Conservation (phyloP, 2,113 vertebrate genomes). For the Sminthopsis crassicaudata region DNA sequence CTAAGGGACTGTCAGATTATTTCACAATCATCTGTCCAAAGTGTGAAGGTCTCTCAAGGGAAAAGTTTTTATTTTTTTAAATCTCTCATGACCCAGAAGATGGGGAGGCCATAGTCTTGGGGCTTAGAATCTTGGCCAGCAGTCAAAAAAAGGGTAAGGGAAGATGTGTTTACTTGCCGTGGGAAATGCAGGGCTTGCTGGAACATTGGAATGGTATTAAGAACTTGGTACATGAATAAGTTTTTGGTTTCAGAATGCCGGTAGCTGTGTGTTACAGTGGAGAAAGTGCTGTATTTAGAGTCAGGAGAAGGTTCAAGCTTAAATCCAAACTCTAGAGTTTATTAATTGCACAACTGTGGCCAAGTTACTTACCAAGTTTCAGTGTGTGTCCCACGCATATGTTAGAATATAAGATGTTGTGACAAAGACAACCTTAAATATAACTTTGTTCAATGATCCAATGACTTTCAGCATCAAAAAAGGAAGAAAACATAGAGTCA, state of each 20-base stretch:
- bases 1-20: slow-evolving; percentile 37
- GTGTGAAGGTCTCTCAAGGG: slow-evolving; percentile 42
- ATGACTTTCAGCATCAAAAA: background rate
- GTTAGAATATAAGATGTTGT: background rate
- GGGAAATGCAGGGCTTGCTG: background rate
- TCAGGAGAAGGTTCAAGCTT: background rate
- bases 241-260: background rate
- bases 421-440: background rate
- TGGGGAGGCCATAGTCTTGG: slow-evolving; percentile 41
- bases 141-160: background rate
- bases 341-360: background rate
- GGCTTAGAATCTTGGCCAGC: background rate
- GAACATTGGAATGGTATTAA: background rate
- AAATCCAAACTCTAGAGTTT: background rate
- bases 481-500: background rate
- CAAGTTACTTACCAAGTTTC: background rate
- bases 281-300: background rate
- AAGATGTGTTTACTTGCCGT: background rate
- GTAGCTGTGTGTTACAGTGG: background rate
- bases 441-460: background rate
- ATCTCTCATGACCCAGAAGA: background rate
- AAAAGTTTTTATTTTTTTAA: background rate
- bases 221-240: background rate
- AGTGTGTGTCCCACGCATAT: background rate
- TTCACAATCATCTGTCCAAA: slow-evolving; percentile 57